Conservation (phyloP, 2,113 vertebrate species). For the Axis porcinus region DNA sequence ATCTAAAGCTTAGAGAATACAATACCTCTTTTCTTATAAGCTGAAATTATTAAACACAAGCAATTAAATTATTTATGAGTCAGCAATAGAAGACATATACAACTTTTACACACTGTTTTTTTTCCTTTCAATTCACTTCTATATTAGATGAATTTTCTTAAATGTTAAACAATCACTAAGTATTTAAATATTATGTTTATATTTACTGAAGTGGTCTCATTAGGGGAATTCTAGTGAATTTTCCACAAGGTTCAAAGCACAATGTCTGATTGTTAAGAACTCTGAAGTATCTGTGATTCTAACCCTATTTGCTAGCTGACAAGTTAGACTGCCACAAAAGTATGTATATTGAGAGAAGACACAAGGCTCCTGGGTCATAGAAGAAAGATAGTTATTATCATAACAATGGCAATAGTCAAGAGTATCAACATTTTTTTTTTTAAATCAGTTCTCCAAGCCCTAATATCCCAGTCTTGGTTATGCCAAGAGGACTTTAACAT, state of each 20-base stretch:
- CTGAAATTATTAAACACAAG: background rate
- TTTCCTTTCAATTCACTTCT: background rate
- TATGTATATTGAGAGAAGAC: background rate
- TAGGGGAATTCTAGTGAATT: background rate
- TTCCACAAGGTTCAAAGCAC: background rate
- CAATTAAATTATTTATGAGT: background rate
- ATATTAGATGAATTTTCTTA: background rate
- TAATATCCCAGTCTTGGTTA: background rate
- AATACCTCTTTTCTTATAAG: background rate
- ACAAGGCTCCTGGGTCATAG: background rate
- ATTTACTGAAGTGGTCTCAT: background rate
- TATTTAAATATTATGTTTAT: background rate
- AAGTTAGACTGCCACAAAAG: background rate
- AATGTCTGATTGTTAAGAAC: background rate
- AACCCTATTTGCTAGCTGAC: background rate
- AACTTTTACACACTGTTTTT: background rate
- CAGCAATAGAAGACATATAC: background rate
- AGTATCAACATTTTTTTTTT: background rate
- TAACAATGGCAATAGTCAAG: background rate
- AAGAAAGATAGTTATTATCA: background rate
- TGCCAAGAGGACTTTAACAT: background rate
- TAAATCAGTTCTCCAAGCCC: background rate
- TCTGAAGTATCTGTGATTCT: background rate
- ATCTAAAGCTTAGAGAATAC: background rate
- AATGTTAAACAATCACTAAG: background rate